Percentiles rank a stretch among this genome's conserved stretches.
Conservation (phyloP, 2,888 invertebrate genomes). For the Noctua pronuba region DNA sequence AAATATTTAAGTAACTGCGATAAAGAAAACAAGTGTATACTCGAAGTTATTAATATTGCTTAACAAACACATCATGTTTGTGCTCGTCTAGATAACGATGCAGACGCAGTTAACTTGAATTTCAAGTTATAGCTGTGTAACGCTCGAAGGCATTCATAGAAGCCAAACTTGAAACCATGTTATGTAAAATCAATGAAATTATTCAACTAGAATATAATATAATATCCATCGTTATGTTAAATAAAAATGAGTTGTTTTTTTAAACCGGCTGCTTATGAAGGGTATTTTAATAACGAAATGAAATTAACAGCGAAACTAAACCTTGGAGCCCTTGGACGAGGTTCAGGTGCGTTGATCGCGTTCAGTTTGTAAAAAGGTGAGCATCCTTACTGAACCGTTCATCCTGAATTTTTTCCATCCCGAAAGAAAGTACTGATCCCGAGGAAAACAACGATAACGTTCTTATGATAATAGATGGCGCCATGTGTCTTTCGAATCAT, state of each 20-base stretch:
- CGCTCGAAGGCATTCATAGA: not conserved
- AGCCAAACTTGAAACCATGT: not conserved
- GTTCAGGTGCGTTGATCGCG: not conserved
- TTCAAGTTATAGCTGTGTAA: not conserved
- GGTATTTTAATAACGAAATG: not conserved
- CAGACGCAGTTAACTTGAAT: not conserved
- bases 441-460: too few species aligned
- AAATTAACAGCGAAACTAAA: not conserved
- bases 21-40: not conserved
- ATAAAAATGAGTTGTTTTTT: not conserved
- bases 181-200: not conserved
- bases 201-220: not conserved
- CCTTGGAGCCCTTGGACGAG: not conserved
- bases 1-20: constrained; percentile 3
- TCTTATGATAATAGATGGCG: too few species aligned
- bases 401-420: too few species aligned
- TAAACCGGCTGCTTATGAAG: not conserved
- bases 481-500: too few species aligned
- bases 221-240: not conserved
- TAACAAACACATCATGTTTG: constrained; percentile 2
- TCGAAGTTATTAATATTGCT: constrained; percentile 24
- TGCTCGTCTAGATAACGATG: constrained; percentile 22
- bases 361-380: not conserved
- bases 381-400: too few species aligned
- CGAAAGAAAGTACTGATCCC: too few species aligned